Evolutionary conservation across 2,113 vertebrate species (phyloP).

Genomic region (Sturnus vulgaris): DNA sequence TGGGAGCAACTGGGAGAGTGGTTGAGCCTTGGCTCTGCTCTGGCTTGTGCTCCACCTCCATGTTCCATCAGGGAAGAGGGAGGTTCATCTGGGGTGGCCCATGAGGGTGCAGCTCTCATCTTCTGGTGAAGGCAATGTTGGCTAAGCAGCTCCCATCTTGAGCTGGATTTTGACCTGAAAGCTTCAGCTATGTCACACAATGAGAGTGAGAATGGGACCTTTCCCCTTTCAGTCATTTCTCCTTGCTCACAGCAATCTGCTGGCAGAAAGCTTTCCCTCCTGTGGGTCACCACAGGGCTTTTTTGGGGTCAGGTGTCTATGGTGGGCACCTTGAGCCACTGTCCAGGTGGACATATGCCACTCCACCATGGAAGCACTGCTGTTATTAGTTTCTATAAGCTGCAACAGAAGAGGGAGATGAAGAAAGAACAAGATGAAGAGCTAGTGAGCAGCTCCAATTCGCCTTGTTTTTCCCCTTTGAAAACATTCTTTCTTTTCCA

Average conservation of each 20-base stretch:
- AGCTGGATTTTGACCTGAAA: not conserved
- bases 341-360: rapidly evolving
- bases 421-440: not conserved
- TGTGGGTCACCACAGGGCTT: rapidly evolving
- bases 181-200: not conserved
- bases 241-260: not conserved
- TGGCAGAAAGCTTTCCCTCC: not conserved
- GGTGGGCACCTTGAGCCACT: not conserved
- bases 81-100: not conserved
- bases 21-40: not conserved
- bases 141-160: not conserved
- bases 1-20: not conserved
- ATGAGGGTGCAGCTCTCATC: not conserved
- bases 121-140: not conserved
- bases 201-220: not conserved
- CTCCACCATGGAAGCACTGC: rapidly evolving
- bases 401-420: not conserved
- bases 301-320: not conserved
- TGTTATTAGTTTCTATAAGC: not conserved
- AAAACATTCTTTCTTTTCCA: conserved; percentile 64
- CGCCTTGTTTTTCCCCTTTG: conserved; percentile 33
- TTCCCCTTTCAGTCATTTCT: not conserved
- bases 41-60: not conserved
- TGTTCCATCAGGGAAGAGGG: rapidly evolving
- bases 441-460: not conserved